Evolutionary conservation across 2,113 vertebrate genomes (phyloP), one percentile per base, ranked within the genome.

Genomic region (Dipodomys merriami): DNA sequence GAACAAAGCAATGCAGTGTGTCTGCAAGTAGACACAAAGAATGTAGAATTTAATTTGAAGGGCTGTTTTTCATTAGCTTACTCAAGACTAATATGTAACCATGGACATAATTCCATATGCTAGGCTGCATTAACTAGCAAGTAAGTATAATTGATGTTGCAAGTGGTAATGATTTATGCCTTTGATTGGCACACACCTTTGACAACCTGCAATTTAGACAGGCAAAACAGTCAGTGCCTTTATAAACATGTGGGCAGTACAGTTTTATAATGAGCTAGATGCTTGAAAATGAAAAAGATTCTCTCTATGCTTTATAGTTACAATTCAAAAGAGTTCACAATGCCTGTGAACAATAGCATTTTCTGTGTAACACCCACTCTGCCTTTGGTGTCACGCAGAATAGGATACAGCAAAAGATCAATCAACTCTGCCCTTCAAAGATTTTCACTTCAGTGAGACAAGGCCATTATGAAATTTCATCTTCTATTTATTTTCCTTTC

Each of bases 81-180:
- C 30, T 78, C 30, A 79, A 64, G 30, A 35, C 81, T 64, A 78
- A 0, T 85, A 9, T 65, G 4, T 19, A 69, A 35, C 20, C 39
- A 46, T 35, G 90, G 49, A 86, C 39, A n/a, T 62, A 83, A 1
- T 82, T 65, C 74, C 49, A 7, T 85, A 19, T 71, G 1, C 53
- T 65, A 27, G 27, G 69, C n/a, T 89, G 19, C 27, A 23, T 27
- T 68, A 93, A 78, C 77, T 91, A 92, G 6, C 65, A 88, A 95
- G 69, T 88, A 80, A 90, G 44, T 11, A 80, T 77, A 94, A 93
- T 86, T 53, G 25, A 95, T 90, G 20, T 72, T 71, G 94, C 44
- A 90, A n/a, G 27, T 84, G 16, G 9, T 46, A 62, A 91, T 49
- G 23, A 65, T 74, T 62, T 89, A 78, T 29, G 35, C 18, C 80